Base-by-base conservation (phyloP, 2,797 vertebrate species). In the Gymnothorax reevesii region DNA sequence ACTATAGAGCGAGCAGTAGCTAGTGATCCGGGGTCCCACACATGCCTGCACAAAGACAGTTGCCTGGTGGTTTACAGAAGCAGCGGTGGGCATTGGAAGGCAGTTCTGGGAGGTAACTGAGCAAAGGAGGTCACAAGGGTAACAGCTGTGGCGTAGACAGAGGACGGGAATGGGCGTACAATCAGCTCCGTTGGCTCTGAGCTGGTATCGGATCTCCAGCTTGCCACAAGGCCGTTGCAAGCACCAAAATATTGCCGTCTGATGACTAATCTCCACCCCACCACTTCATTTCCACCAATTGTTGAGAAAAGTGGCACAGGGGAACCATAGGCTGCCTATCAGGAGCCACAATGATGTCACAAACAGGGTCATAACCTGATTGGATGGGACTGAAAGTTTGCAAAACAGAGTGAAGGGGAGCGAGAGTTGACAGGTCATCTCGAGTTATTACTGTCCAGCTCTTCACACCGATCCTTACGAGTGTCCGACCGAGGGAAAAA, bases 401-500 rank as follows among this genome's bases (percentile, higher is more conserved):
- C n/a, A 90, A 25, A 90, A 49, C 1, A 89, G 64, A 69, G 83
- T n/a, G 33, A 88, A 85, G 71, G 84, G 82, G 15, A 92, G 91
- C 80, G 90, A 89, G 17, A 84, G 88, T 60, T 93, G 93, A 15
- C 89, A 88, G 57, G 73, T 62, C 6, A 15, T 88, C 84, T 89
- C 86, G 33, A 69, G 84, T 55, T 94, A 93, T 86, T 77, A 86
- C 90, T 93, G 93, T 85, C 88, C 77, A 7, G 8, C 87, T 73
- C 88, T 95, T 59, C 94, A 92, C 75, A 59, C 89, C 66, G 87
- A 91, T 27, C 88, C 85, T 33, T 8, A 92, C 7, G 90, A 94
- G 1, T 94, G 93, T 93, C 94, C 93, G 20, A 92, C 80, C 7
- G 89, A 92, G 93, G 17, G 93, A 92, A 83, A 94, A 90, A 85